Conservation (phyloP, 2,113 vertebrate species). For the Passer domesticus region DNA sequence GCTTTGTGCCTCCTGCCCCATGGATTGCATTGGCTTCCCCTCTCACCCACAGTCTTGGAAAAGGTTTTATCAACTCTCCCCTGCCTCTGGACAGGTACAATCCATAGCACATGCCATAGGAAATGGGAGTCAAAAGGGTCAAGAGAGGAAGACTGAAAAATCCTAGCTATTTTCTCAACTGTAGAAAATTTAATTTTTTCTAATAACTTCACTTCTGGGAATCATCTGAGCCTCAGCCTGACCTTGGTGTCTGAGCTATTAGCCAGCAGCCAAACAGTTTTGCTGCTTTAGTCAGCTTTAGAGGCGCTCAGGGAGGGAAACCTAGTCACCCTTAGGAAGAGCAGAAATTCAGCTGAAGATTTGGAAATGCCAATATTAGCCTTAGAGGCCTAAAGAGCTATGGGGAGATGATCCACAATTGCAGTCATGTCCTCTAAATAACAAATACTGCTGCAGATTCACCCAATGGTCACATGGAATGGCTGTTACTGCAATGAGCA, state of each 20-base stretch:
- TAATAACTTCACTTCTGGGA: neutral
- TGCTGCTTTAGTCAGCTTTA: neutral
- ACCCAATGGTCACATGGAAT: neutral
- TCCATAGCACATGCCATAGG: neutral
- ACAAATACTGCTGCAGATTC: neutral
- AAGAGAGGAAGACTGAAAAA: neutral
- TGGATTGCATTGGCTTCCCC: neutral
- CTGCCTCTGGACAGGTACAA: no score
- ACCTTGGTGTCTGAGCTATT: neutral
- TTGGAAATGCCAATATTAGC: slow-evolving; percentile 3
- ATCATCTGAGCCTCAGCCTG: neutral
- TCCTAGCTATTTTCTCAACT: neutral
- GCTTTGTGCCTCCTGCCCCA: neutral
- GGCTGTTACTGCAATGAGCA: neutral
- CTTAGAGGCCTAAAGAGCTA: neutral
- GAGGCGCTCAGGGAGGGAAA: neutral
- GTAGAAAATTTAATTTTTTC: neutral
- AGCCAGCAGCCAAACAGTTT: neutral
- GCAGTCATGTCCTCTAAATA: neutral
- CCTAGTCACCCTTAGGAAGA: neutral
- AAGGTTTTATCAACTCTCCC: fast-evolving
- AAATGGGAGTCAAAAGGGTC: neutral
- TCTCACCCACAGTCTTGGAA: fast-evolving
- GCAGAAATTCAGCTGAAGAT: neutral
- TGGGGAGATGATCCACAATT: neutral